Conservation (phyloP, 1,140 invertebrate genomes). For the Archegozetes longisetosus region DNA sequence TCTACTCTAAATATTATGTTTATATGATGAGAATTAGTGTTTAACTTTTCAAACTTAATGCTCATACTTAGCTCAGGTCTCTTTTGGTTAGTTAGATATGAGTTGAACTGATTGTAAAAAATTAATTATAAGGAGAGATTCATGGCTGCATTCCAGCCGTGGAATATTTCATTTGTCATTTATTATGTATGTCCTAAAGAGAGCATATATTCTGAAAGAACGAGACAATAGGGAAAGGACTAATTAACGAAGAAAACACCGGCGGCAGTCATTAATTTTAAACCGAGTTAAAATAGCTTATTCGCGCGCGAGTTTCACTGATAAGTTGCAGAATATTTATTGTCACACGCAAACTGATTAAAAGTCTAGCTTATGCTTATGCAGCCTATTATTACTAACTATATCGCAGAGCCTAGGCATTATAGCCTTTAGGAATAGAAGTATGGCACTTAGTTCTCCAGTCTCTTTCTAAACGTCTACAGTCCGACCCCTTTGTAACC, state of each 20-base stretch:
- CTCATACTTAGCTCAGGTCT: too few relatives aligned
- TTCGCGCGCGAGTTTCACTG: neutral
- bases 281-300: neutral
- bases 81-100: neutral
- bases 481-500: too few relatives aligned
- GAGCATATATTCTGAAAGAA: neutral
- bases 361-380: neutral
- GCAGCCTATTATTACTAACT: neutral
- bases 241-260: neutral
- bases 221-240: neutral
- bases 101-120: neutral
- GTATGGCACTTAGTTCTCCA: neutral
- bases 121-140: neutral
- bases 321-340: neutral
- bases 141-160: neutral
- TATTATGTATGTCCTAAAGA: neutral
- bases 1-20: too few relatives aligned
- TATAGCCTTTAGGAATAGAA: neutral
- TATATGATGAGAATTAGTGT: too few relatives aligned
- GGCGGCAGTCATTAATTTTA: neutral
- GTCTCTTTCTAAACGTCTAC: too few relatives aligned
- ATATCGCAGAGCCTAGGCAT: neutral
- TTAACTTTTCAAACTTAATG: too few relatives aligned
- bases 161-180: neutral
- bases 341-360: neutral